phyloP scores from a whole-genome alignment of 35 echinoderm and acorn worm species.

The Lytechinus variegatus region DNA sequence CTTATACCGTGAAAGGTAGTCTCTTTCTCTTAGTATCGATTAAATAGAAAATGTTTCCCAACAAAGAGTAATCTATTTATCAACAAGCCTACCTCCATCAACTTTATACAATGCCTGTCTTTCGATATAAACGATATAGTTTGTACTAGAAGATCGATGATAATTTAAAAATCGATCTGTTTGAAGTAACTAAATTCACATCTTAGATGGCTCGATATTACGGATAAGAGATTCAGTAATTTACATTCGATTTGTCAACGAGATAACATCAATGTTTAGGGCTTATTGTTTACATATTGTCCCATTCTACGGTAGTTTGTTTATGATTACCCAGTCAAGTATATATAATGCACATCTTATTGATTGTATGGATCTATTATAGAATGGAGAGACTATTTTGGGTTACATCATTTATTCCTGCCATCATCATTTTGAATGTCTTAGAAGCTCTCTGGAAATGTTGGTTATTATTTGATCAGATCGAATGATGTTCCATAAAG shows the following conservation, averaged over 20 bases:
- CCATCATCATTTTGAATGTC: neutral
- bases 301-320: neutral
- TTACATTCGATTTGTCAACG: neutral
- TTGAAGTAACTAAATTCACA: neutral
- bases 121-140: neutral
- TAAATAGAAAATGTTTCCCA: neutral
- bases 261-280: too few species aligned
- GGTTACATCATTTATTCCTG: neutral
- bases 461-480: too few species aligned
- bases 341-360: neutral
- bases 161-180: neutral
- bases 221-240: neutral
- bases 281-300: too few species aligned
- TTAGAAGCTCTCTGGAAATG: neutral
- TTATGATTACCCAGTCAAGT: neutral
- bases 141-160: neutral
- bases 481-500: too few species aligned
- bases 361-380: neutral
- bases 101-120: neutral
- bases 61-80: neutral
- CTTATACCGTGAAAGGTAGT: neutral
- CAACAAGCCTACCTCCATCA: neutral
- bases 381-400: neutral
- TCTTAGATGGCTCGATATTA: neutral
- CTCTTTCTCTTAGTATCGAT: neutral